These are phyloP conservation scores for Halichoeres trimaculatus DNA, from an alignment of 2,113 vertebrate species.

Conservation along the genomic window DNA sequence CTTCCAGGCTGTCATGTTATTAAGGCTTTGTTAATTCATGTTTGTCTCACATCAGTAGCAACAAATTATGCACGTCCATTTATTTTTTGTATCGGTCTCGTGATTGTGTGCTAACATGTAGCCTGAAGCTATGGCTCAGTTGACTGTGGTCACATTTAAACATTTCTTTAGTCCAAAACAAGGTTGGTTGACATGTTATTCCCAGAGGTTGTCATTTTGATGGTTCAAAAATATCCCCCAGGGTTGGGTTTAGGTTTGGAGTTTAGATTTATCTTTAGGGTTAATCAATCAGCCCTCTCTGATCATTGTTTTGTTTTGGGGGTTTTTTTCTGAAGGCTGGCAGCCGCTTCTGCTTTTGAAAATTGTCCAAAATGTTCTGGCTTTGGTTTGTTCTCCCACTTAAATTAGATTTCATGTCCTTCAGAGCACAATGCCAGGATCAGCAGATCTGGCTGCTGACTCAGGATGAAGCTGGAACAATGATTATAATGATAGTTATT, in stretches of 20 bases:
- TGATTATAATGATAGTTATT: conserved; percentile 1
- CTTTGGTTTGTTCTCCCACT: conserved; percentile 55
- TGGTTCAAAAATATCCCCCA: conserved; percentile 1
- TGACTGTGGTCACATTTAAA: too few species aligned
- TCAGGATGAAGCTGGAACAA: conserved; percentile 31
- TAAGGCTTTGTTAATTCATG: conserved; percentile 38
- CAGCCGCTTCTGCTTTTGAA: conserved; percentile 50
- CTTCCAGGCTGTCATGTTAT: conserved; percentile 29
- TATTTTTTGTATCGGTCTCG: conserved; percentile 5
- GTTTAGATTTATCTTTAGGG: conserved; percentile 23
- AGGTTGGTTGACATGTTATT: conserved; percentile 29
- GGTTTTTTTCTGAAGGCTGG: conserved; percentile 50
- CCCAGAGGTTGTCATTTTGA: conserved; percentile 4
- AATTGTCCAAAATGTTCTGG: conserved; percentile 50
- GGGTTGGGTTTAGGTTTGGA: conserved; percentile 30
- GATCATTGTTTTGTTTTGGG: too few species aligned
- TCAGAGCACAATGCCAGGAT: conserved; percentile 35
- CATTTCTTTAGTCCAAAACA: neutral
- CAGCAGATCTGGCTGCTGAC: conserved; percentile 40
- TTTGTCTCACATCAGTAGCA: conserved; percentile 28
- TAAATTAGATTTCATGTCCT: conserved; percentile 63
- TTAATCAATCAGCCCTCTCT: conserved; percentile 35
- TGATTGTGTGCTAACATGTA: neutral
- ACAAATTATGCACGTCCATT: conserved; percentile 12
- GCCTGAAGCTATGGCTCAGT: neutral